Base-by-base conservation (phyloP, 1,140 invertebrate species). In the Pseudomyrmex flavicornis region DNA sequence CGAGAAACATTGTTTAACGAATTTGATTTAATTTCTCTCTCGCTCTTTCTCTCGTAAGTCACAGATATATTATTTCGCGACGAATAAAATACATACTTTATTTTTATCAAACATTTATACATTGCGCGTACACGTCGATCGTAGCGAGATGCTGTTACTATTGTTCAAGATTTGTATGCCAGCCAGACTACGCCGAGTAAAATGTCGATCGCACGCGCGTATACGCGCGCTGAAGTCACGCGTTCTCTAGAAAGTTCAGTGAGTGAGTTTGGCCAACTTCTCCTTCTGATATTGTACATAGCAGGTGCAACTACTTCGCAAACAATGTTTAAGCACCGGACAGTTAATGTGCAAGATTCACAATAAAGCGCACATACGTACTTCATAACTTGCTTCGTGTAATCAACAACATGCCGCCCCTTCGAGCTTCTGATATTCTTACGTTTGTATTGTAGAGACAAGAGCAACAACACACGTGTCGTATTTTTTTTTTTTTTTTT, bases 281-380 rank as follows among this genome's bases (percentile, higher is more conserved):
- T 52, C 26, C 35, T 35, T 0, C 35, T 35, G 56, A 87, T 79
- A 88, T 75, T 75, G 84, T 84, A 88, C 87, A 62, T 88, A 79
- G 61, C 65, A 74, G 86, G 87, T 85, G 73, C 87, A 88, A 88
- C 86, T 83, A 88, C 79, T 88, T 88, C 68, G 74, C 80, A 68
- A 74, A 82, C 85, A 74, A 74, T 58, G 86, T 82, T 88, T 73
- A 74, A 73, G 86, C 73, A 50, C 5, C 85, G 61, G 63, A 73
- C 82, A 66, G 74, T 77, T 88, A 82, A 62, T 69, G 50, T 68
- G 26, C n/a, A 74, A 77, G 68, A 74, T 75, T 15, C 12, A 52
- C 54, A 35, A 76, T 83, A 75, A 87, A 76, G 70, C 54, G 85
- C 20, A 76, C 22, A 48, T 69, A 68, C 65, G 58, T 7, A 66